A percentile compares a stretch with the other conserved stretches of the same genome.
Conservation (phyloP, 2,113 vertebrate genomes). For the cattle (Bos taurus) region ARS-UCD2.0 NC_037357.1:81815501-81816000, state of each 20-base stretch:
- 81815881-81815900: not conserved
- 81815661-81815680: not conserved
- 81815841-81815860: not conserved
- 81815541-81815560: not conserved
- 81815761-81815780: not conserved
- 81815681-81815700: not conserved
- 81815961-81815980: not conserved
- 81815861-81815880: not conserved
- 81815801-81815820: not conserved
- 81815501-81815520: not conserved
- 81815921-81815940: not conserved
- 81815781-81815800: not conserved
- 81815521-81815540: not conserved
- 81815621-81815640: not conserved
- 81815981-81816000: not conserved
- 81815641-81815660: not conserved
- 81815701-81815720: not conserved
- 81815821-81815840: not conserved
- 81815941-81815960: not conserved
- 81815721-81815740: not conserved
- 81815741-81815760: not conserved
- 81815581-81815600: not conserved
- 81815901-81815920: not conserved
- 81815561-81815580: not conserved
- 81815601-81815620: not conserved